These are phyloP conservation scores for Semibalanus balanoides DNA, from an alignment of 1,140 invertebrate genomes.

Conservation along the genomic window DNA sequence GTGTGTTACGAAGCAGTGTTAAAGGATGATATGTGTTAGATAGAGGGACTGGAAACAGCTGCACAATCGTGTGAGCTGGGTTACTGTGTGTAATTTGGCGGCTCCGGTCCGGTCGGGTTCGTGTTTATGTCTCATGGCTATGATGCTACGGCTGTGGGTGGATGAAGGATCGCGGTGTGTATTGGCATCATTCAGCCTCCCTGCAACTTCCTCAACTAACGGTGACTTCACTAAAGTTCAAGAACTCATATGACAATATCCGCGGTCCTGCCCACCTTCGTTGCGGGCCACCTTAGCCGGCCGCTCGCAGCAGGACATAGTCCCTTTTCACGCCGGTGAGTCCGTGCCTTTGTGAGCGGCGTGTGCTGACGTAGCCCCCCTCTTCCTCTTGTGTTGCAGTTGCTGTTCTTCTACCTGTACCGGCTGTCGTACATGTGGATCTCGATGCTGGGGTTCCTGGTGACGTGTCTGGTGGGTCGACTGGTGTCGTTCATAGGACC, in stretches of 20 bases:
- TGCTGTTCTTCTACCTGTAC: conserved; percentile 47
- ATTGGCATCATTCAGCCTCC: too few relatives aligned
- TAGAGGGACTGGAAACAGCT: too few relatives aligned
- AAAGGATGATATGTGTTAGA: too few relatives aligned
- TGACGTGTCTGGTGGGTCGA: conserved; percentile 49
- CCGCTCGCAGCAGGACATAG: neutral
- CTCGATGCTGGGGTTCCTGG: conserved; percentile 47
- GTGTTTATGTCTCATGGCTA: too few relatives aligned
- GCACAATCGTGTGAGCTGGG: too few relatives aligned
- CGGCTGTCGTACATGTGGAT: conserved; percentile 80
- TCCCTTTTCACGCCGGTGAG: conserved; percentile 40
- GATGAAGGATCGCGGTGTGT: too few relatives aligned
- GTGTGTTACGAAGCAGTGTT: too few relatives aligned
- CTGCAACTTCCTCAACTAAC: too few relatives aligned
- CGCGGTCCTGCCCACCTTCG: neutral
- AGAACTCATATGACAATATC: neutral
- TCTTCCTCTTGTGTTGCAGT: conserved; percentile 2
- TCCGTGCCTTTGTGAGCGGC: too few relatives aligned
- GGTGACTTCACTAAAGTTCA: neutral
- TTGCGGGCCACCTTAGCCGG: neutral
- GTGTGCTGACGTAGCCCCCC: conserved; percentile 32
- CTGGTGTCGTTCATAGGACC: conserved; percentile 27
- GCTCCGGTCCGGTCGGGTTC: too few relatives aligned
- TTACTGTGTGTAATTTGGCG: too few relatives aligned
- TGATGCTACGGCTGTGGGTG: too few relatives aligned